These are phyloP conservation scores for Aspidiotus rigidus DNA, from an alignment of 2,888 invertebrate species.

Conservation along the genomic window DNA sequence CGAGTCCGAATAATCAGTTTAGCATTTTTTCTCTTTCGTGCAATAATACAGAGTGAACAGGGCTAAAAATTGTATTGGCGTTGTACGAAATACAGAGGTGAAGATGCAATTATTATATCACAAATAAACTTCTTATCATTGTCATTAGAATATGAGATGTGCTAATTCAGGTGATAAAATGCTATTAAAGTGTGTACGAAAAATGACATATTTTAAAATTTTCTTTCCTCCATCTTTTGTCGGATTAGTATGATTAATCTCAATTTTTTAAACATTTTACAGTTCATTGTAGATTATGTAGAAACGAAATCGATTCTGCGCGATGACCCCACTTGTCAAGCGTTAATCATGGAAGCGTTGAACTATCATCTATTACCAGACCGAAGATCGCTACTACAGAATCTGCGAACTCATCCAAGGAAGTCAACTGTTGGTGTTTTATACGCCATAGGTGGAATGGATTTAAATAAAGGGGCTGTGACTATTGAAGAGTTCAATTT, in stretches of 20 bases:
- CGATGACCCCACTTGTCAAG: constrained; percentile 64
- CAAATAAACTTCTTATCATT: too few species aligned
- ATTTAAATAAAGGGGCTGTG: constrained; percentile 79
- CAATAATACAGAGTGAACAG: too few species aligned
- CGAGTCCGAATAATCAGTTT: too few species aligned
- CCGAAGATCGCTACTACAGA: constrained; percentile 64
- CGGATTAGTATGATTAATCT: background rate
- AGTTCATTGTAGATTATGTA: constrained; percentile 83
- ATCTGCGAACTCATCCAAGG: constrained; percentile 72
- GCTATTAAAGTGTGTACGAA: too few species aligned
- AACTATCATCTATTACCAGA: constrained; percentile 89
- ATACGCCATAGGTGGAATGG: constrained; percentile 86
- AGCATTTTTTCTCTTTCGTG: too few species aligned
- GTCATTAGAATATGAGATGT: too few species aligned
- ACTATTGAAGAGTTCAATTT: constrained; percentile 84
- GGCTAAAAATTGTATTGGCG: too few species aligned
- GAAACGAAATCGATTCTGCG: constrained; percentile 55
- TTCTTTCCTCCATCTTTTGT: too few species aligned
- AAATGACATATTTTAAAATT: too few species aligned
- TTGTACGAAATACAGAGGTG: too few species aligned
- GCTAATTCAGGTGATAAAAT: too few species aligned
- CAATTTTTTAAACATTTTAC: constrained; percentile 39
- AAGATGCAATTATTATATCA: too few species aligned
- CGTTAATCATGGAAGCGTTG: constrained; percentile 84
- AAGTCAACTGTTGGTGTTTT: constrained; percentile 85